A percentile compares a stretch with the other conserved stretches of the same genome.
phyloP scores from a whole-genome alignment of 1,140 invertebrate genomes.

The Aphis gossypii region DNA sequence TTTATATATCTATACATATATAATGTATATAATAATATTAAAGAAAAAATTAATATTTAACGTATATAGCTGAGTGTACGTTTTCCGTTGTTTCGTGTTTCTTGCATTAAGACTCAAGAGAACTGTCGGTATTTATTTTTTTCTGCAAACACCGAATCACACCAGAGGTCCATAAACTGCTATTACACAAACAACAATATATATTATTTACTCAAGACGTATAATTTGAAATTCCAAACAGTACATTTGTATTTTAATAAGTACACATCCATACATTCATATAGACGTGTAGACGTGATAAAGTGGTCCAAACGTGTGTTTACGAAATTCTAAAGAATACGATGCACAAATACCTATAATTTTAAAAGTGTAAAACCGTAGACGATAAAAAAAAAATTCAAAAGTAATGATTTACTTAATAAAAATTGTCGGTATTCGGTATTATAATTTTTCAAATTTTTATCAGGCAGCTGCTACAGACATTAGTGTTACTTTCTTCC shows the following conservation, averaged over 20 bases:
- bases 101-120: not conserved
- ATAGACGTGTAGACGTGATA: not conserved
- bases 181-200: not conserved
- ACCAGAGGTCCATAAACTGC: not conserved
- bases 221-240: conserved; percentile 58
- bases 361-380: not conserved
- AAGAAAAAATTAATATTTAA: not conserved
- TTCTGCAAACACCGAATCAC: not conserved
- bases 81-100: conserved; percentile 9
- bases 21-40: not conserved
- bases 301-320: not conserved
- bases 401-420: not conserved
- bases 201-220: not conserved
- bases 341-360: not conserved
- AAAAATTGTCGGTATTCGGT: not conserved
- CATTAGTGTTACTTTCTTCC: conserved; percentile 13
- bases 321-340: not conserved
- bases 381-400: not conserved
- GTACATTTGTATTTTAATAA: conserved; percentile 19
- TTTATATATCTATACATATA: not conserved
- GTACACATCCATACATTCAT: not conserved
- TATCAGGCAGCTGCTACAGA: not conserved
- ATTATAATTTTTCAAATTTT: not conserved
- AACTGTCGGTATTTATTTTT: not conserved
- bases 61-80: not conserved